Evolutionary conservation across 2,888 invertebrate genomes (phyloP).

Genomic region (Drosophila gaucha): DNA sequence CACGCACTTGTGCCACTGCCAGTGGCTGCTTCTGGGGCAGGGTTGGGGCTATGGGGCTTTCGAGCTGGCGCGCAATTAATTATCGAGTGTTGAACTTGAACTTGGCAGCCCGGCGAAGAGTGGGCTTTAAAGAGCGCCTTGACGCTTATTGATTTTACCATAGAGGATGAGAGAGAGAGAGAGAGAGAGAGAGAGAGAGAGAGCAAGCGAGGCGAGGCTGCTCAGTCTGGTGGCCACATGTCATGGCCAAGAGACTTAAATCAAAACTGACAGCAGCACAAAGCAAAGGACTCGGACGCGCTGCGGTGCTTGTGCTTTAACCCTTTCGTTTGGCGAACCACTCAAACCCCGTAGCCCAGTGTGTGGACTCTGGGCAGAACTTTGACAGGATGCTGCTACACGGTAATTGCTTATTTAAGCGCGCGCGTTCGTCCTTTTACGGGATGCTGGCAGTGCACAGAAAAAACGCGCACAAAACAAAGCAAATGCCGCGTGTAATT

Average conservation of each 20-base stretch:
- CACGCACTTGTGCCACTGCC: conserved; percentile 53
- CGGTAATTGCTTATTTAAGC: conserved; percentile 81
- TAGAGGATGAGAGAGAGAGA: not conserved
- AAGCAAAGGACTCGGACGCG: conserved; percentile 21
- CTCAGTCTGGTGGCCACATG: conserved; percentile 70
- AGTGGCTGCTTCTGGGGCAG: not conserved
- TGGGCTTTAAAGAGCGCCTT: conserved; percentile 40
- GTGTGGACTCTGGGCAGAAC: conserved; percentile 70
- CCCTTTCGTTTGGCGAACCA: conserved; percentile 61
- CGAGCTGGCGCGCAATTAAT: conserved; percentile 65
- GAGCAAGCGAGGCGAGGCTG: not conserved
- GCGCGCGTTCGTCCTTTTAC: conserved; percentile 75
- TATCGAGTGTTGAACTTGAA: conserved; percentile 80
- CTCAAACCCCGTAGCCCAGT: conserved; percentile 34
- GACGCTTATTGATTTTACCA: conserved; percentile 59
- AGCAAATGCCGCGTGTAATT: conserved; percentile 80
- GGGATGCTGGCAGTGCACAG: conserved; percentile 54
- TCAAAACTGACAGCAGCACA: conserved; percentile 71
- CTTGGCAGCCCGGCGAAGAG: conserved; percentile 43
- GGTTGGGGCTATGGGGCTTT: conserved; percentile 12
- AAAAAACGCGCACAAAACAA: conserved; percentile 52
- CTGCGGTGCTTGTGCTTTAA: conserved; percentile 33
- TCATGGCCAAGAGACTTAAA: conserved; percentile 74
- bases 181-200: not conserved
- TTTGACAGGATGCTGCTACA: conserved; percentile 75